Evolutionary conservation across 2,113 vertebrate genomes (phyloP).

Genomic region (Dasyornis broadbenti): DNA sequence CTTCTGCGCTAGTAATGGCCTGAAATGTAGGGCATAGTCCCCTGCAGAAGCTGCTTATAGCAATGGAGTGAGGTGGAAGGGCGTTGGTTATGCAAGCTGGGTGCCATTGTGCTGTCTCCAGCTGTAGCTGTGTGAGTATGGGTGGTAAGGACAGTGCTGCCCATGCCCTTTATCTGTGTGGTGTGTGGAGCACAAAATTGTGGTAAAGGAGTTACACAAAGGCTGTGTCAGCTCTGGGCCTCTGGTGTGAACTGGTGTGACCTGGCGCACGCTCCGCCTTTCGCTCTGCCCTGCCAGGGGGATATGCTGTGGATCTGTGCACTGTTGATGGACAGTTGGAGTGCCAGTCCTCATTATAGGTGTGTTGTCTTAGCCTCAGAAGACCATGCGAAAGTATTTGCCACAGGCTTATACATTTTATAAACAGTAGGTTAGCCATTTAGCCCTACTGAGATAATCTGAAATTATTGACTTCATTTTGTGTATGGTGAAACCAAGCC

Average conservation of each 20-base stretch:
- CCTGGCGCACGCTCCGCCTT: accelerated
- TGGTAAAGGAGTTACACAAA: background rate
- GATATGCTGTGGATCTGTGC: background rate
- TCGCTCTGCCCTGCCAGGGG: background rate
- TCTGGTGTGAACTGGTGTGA: background rate
- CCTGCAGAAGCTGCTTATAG: background rate
- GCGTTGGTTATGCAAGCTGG: background rate
- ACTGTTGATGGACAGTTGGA: background rate
- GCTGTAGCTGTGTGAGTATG: background rate
- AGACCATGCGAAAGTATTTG: background rate
- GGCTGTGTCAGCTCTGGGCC: background rate
- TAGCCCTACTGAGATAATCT: background rate
- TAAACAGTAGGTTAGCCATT: background rate
- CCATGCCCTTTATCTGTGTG: background rate
- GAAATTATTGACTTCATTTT: background rate
- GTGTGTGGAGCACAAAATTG: background rate
- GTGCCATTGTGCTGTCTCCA: background rate
- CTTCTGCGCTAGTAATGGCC: background rate
- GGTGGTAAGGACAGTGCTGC: background rate
- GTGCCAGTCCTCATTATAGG: background rate
- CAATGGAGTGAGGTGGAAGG: background rate
- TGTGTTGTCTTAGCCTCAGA: background rate
- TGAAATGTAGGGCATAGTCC: constrained; percentile 59
- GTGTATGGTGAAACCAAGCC: background rate
- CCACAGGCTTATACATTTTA: background rate